Conservation (phyloP, 2,113 vertebrate genomes). For the Oncorhynchus kisutch region DNA sequence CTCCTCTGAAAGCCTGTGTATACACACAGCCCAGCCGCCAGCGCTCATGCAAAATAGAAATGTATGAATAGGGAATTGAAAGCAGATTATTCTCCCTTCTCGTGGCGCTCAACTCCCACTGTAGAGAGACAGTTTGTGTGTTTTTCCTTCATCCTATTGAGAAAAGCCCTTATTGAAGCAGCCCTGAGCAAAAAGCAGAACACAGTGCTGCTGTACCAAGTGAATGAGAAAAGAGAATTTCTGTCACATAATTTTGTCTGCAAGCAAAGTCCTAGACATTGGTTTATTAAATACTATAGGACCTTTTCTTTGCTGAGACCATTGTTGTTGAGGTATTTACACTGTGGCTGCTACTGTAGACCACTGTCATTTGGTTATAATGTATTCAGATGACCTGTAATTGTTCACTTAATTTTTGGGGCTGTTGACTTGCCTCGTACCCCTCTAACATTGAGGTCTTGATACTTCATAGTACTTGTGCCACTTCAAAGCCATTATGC, state of each 20-base stretch:
- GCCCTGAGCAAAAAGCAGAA: background rate
- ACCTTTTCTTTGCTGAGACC: slow-evolving; percentile 15
- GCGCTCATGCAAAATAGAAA: slow-evolving; percentile 45
- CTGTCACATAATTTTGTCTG: slow-evolving; percentile 15
- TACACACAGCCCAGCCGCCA: slow-evolving; percentile 12
- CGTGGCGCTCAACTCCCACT: slow-evolving; percentile 39
- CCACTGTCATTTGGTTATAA: background rate
- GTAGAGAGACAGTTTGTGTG: slow-evolving; percentile 13
- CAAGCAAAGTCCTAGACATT: slow-evolving; percentile 8
- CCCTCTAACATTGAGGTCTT: background rate
- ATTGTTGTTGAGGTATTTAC: slow-evolving; percentile 9
- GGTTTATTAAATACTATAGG: background rate
- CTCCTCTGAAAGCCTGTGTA: slow-evolving; percentile 20
- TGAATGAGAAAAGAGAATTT: background rate
- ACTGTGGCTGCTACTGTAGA: background rate
- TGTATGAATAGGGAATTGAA: slow-evolving; percentile 30
- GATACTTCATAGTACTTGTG: slow-evolving; percentile 22
- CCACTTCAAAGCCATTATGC: background rate
- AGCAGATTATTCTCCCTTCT: slow-evolving; percentile 27
- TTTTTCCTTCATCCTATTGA: slow-evolving; percentile 4
- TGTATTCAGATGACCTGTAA: background rate
- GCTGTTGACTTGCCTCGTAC: background rate
- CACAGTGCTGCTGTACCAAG: background rate
- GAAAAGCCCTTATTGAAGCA: background rate
- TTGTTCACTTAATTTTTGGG: background rate